Evolutionary conservation across 2,113 vertebrate genomes (phyloP).

Genomic region (Protobothrops flavoviridis): DNA sequence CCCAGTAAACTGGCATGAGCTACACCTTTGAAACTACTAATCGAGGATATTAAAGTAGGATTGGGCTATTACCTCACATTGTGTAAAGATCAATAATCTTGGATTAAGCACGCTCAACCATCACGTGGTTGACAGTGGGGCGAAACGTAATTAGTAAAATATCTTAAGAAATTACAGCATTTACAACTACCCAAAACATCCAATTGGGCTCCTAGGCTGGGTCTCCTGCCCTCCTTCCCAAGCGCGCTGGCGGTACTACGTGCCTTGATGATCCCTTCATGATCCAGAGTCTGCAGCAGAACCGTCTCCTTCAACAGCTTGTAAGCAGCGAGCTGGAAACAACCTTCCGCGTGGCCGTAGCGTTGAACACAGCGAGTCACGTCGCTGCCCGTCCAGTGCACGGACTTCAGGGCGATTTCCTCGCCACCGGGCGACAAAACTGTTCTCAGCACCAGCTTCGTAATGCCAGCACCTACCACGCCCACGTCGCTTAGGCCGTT

Average conservation of each 20-base stretch:
- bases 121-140: not conserved
- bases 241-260: not conserved
- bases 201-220: not conserved
- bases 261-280: slow-evolving; percentile 82
- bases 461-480: slow-evolving; percentile 77
- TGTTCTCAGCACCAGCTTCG: slow-evolving; percentile 70
- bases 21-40: not conserved
- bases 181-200: not conserved
- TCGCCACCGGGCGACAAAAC: slow-evolving; percentile 61
- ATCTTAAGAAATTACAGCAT: not conserved
- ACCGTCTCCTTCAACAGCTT: slow-evolving; percentile 84
- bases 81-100: not conserved
- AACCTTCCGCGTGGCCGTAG: slow-evolving; percentile 68
- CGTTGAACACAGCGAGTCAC: slow-evolving; percentile 79
- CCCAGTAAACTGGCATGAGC: not conserved
- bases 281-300: slow-evolving; percentile 77
- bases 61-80: not conserved
- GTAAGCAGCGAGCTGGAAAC: slow-evolving; percentile 78
- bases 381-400: slow-evolving; percentile 81
- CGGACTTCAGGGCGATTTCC: slow-evolving; percentile 72
- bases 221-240: not conserved
- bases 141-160: not conserved
- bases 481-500: slow-evolving; percentile 61
- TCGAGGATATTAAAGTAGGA: not conserved
- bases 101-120: not conserved